A percentile compares a stretch with the other conserved stretches of the same genome.
Evolutionary conservation across 2,113 vertebrate species (phyloP).

Genomic region (Poeciliopsis occidentalis): DNA sequence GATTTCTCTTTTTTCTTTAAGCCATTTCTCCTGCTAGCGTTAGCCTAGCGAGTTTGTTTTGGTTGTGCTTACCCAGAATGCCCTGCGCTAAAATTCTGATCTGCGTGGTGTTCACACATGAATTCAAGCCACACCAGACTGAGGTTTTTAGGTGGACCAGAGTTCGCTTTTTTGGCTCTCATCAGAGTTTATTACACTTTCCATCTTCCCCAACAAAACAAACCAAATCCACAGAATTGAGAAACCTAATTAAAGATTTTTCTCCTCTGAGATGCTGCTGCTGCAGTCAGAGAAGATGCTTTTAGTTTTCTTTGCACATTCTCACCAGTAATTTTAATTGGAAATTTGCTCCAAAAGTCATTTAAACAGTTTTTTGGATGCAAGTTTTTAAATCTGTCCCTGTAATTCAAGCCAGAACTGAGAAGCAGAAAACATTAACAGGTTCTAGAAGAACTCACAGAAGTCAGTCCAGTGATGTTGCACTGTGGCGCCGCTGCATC

Average conservation of each 20-base stretch:
- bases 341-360: conserved; percentile 1
- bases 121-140: too few relatives aligned
- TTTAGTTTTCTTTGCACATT: neutral
- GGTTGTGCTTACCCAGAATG: too few relatives aligned
- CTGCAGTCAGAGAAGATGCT: neutral
- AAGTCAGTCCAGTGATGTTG: conserved; percentile 83
- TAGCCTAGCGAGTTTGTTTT: too few relatives aligned
- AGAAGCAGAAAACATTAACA: neutral
- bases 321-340: neutral
- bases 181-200: too few relatives aligned
- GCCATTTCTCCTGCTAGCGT: too few relatives aligned
- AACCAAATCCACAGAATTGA: too few relatives aligned
- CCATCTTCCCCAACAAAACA: too few relatives aligned
- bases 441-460: conserved; percentile 78
- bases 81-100: too few relatives aligned
- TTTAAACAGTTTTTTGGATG: neutral
- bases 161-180: too few relatives aligned
- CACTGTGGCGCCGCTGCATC: conserved; percentile 82
- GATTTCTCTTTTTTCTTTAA: too few relatives aligned
- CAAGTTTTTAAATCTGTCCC: neutral
- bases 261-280: neutral
- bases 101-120: too few relatives aligned
- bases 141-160: too few relatives aligned
- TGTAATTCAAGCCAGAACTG: neutral
- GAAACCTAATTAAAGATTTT: neutral